Percentiles rank a stretch among this genome's conserved stretches.
Conservation (phyloP, 2,113 vertebrate genomes). For the Perca flavescens region DNA sequence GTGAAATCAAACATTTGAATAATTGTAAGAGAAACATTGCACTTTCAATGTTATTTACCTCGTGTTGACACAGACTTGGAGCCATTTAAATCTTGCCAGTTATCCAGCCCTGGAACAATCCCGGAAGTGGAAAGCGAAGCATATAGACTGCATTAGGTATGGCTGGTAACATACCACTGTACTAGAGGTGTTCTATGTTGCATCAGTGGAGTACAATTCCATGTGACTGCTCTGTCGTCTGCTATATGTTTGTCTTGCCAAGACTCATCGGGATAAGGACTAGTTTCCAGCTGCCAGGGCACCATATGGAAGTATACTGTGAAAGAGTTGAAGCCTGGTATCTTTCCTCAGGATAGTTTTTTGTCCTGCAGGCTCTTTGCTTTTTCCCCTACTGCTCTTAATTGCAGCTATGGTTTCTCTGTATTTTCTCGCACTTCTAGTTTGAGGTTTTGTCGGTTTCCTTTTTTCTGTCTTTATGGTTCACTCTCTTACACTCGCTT, state of each 20-base stretch:
- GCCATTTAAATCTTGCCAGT: not conserved
- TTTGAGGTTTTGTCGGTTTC: not conserved
- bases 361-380: conserved; percentile 18
- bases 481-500: not conserved
- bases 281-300: not conserved
- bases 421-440: not conserved
- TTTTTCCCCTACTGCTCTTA: not conserved
- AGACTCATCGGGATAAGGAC: not conserved
- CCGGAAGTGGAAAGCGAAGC: too few relatives aligned
- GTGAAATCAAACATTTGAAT: conserved; percentile 27
- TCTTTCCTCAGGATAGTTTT: not conserved
- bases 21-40: not conserved
- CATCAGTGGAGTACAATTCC: not conserved
- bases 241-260: conserved; percentile 13
- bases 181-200: not conserved
- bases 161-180: not conserved
- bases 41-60: not conserved
- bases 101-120: not conserved
- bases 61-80: not conserved
- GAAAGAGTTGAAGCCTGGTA: not conserved
- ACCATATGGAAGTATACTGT: not conserved
- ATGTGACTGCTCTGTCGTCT: not conserved
- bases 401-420: not conserved
- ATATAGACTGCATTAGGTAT: too few relatives aligned
- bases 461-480: not conserved